phyloP scores from a whole-genome alignment of 2,888 invertebrate species.

The Gortyna flavago region DNA sequence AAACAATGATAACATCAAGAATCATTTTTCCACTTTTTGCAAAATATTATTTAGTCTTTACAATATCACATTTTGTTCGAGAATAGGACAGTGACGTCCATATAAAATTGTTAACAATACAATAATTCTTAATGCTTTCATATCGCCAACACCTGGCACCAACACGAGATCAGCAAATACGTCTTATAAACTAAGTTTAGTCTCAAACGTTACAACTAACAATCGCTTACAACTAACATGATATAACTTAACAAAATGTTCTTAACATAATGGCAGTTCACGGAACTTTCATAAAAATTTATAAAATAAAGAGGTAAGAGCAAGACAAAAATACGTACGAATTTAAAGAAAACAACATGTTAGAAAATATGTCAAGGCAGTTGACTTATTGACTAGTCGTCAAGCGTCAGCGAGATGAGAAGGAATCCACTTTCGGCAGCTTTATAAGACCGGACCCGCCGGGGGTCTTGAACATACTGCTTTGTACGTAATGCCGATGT shows the following conservation, averaged over 20 bases:
- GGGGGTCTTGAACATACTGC: slow-evolving; percentile 80
- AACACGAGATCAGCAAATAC: slow-evolving; percentile 88
- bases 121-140: slow-evolving; percentile 90
- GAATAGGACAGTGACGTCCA: slow-evolving; percentile 88
- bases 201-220: slow-evolving; percentile 84
- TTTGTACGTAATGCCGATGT: slow-evolving; percentile 74
- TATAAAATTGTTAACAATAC: slow-evolving; percentile 87
- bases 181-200: slow-evolving; percentile 84
- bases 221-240: slow-evolving; percentile 84
- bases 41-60: slow-evolving; percentile 87
- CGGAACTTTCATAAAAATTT: slow-evolving; percentile 79
- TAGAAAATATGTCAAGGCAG: slow-evolving; percentile 63
- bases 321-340: slow-evolving; percentile 73
- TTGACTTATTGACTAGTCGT: slow-evolving; percentile 71
- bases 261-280: slow-evolving; percentile 87
- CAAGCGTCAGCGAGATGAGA: slow-evolving; percentile 76
- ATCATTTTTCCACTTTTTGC: slow-evolving; percentile 86
- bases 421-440: slow-evolving; percentile 80
- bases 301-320: slow-evolving; percentile 78
- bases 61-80: slow-evolving; percentile 89
- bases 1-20: slow-evolving; percentile 90
- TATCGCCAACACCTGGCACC: slow-evolving; percentile 85
- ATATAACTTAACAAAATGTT: slow-evolving; percentile 84
- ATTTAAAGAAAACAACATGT: slow-evolving; percentile 65
- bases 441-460: slow-evolving; percentile 82